These are phyloP conservation scores for Reticulitermes speratus DNA, from an alignment of 1,140 invertebrate genomes.

Conservation along the genomic window DNA sequence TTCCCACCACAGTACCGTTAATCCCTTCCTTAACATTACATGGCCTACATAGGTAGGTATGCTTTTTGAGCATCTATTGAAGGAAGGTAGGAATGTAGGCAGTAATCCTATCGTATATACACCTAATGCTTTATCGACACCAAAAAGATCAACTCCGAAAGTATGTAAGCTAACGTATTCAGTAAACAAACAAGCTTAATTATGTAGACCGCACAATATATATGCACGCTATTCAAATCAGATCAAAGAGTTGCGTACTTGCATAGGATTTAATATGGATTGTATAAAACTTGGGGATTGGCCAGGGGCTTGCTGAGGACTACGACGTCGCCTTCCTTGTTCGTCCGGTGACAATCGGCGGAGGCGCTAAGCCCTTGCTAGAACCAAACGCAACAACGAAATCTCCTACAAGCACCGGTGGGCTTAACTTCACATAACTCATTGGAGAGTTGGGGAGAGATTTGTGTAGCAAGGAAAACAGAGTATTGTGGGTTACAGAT, in stretches of 20 bases:
- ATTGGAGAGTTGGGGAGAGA: conserved; percentile 17
- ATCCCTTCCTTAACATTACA: background rate
- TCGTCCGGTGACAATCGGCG: conserved; percentile 26
- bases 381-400: background rate
- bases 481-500: background rate
- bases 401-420: conserved; percentile 21
- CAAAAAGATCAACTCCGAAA: background rate
- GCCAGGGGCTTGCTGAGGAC: background rate
- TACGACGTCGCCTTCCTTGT: background rate
- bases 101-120: background rate
- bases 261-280: background rate
- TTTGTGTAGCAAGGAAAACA: background rate
- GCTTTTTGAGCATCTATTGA: background rate
- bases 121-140: background rate
- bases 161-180: background rate
- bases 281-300: conserved; percentile 21
- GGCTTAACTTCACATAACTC: conserved; percentile 28
- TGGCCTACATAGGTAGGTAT: background rate
- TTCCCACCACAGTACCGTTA: too few relatives aligned
- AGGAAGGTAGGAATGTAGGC: background rate
- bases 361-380: conserved; percentile 22
- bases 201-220: conserved; percentile 9
- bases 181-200: background rate
- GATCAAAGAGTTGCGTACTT: background rate
- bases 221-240: background rate